Conservation (phyloP, 2,113 vertebrate species). For the Festucalex cinctus region DNA sequence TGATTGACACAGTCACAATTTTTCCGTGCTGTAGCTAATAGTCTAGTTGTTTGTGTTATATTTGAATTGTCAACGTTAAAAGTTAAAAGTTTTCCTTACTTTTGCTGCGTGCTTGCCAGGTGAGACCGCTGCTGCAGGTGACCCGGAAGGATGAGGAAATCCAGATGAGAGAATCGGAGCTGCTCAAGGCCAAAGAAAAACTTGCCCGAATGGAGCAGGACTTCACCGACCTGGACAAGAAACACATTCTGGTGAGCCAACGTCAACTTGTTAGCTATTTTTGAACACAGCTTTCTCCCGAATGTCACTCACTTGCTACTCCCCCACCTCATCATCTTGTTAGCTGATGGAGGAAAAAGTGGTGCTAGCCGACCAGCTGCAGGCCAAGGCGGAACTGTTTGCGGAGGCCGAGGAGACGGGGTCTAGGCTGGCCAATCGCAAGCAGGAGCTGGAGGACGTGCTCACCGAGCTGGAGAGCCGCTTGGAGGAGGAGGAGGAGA, state of each 20-base stretch:
- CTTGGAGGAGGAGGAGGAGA: constrained; percentile 82
- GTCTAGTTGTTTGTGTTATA: neutral
- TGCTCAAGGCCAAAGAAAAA: constrained; percentile 82
- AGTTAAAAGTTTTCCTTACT: constrained; percentile 1
- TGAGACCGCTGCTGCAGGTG: constrained; percentile 89
- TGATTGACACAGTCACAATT: no score
- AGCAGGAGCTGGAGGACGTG: constrained; percentile 83
- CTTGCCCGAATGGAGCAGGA: constrained; percentile 75
- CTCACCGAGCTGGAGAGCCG: constrained; percentile 78
- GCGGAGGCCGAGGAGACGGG: constrained; percentile 84
- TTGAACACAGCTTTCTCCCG: neutral
- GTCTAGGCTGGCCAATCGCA: constrained; percentile 74
- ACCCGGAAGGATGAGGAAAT: constrained; percentile 89
- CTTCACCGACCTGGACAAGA: constrained; percentile 75
- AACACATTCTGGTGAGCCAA: constrained; percentile 75
- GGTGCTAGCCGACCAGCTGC: constrained; percentile 81
- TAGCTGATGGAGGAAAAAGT: constrained; percentile 80
- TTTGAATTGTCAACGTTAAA: neutral
- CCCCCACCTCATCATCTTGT: neutral
- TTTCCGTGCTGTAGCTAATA: no score
- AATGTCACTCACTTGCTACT: neutral
- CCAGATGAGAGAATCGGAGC: constrained; percentile 77
- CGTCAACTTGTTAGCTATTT: neutral
- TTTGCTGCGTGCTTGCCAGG: constrained; percentile 60
- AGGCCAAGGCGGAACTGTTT: constrained; percentile 83